A percentile compares a stretch with the other conserved stretches of the same genome.
phyloP scores from a whole-genome alignment of 2,888 invertebrate genomes.

The Horisme vitalbata region DNA sequence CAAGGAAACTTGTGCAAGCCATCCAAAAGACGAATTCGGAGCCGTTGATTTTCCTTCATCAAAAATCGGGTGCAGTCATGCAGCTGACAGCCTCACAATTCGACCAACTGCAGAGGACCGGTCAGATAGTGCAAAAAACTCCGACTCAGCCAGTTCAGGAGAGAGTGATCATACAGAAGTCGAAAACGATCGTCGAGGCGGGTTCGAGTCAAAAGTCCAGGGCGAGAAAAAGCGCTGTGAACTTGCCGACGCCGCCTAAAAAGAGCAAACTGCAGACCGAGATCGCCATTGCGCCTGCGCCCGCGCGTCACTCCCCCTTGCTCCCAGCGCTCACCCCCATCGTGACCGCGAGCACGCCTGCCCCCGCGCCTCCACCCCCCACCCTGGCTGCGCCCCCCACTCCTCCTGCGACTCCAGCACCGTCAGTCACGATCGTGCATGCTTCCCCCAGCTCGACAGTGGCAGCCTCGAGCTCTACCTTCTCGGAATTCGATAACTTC shows the following conservation, averaged over 20 bases:
- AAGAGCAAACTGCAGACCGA: conserved; percentile 63
- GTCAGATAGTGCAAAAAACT: conserved; percentile 70
- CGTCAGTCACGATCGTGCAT: conserved; percentile 25
- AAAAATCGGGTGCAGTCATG: conserved; percentile 76
- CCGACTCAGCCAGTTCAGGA: conserved; percentile 46
- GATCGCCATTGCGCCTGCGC: conserved; percentile 46
- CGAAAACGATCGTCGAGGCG: conserved; percentile 49
- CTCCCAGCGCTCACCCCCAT: conserved; percentile 41
- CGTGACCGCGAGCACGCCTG: conserved; percentile 35
- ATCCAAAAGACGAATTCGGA: conserved; percentile 65
- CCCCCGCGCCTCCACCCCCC: conserved; percentile 33
- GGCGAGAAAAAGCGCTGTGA: conserved; percentile 51
- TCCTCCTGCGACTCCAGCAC: conserved; percentile 4
- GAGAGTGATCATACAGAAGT: conserved; percentile 63
- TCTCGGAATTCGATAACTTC: conserved; percentile 66
- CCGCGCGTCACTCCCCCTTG: conserved; percentile 12
- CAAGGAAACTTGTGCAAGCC: conserved; percentile 63
- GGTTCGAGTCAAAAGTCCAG: conserved; percentile 54
- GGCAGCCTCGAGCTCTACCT: conserved; percentile 44
- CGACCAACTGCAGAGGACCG: conserved; percentile 74
- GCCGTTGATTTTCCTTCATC: conserved; percentile 71
- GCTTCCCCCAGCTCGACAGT: conserved; percentile 48
- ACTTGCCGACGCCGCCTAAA: conserved; percentile 56
- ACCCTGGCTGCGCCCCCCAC: conserved; percentile 22
- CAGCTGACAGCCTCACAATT: conserved; percentile 78